phyloP scores from a whole-genome alignment of 2,797 vertebrate species.

The Halcyon leucocephala region DNA sequence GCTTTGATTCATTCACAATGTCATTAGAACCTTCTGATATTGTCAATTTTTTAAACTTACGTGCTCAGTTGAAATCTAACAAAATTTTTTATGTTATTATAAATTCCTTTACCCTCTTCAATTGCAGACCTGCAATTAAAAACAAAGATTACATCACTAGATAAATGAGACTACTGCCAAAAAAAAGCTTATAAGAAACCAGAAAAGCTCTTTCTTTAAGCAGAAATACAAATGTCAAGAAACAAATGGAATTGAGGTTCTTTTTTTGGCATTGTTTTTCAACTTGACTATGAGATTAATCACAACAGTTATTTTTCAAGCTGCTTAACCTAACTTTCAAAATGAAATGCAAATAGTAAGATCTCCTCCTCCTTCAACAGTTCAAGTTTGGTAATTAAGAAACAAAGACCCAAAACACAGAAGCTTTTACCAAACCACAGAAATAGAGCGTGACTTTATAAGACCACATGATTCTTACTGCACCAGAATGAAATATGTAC shows the following conservation, averaged over 20 bases:
- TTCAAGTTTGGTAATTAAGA: background rate
- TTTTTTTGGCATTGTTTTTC: background rate
- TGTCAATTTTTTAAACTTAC: conserved; percentile 82
- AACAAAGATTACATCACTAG: conserved; percentile 18
- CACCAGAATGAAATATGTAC: background rate
- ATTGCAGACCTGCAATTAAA: conserved; percentile 92
- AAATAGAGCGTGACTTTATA: background rate
- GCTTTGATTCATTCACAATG: background rate
- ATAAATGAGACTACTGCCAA: background rate
- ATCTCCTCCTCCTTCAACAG: background rate
- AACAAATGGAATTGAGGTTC: background rate
- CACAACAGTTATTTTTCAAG: background rate
- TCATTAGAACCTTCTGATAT: background rate
- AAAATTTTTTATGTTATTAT: conserved; percentile 99
- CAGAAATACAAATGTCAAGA: background rate
- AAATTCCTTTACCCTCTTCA: conserved; percentile 98
- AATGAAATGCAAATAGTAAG: background rate
- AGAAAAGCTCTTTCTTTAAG: background rate
- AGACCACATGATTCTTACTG: background rate
- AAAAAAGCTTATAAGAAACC: background rate
- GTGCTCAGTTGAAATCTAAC: conserved; percentile 99
- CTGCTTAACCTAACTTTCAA: background rate
- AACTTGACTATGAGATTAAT: background rate
- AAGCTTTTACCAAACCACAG: background rate
- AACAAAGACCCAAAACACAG: background rate